Conservation (phyloP, 2,113 vertebrate genomes). For the Lasiurus cinereus region DNA sequence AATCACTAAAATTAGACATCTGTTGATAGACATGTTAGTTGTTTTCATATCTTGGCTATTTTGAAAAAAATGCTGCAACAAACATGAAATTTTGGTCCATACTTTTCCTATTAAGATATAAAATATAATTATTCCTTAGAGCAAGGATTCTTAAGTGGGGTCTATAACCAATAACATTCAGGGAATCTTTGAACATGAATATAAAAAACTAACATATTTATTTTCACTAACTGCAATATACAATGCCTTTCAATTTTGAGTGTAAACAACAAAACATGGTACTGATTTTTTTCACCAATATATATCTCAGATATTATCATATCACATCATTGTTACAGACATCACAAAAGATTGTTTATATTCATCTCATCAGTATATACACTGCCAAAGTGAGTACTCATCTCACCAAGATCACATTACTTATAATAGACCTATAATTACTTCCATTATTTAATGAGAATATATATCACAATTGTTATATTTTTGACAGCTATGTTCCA, state of each 20-base stretch:
- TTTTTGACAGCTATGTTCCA: conserved; percentile 19
- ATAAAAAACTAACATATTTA: background rate
- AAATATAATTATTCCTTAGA: background rate
- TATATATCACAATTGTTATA: background rate
- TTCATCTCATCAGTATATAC: background rate
- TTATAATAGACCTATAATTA: background rate
- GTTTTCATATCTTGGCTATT: background rate
- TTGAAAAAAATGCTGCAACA: background rate
- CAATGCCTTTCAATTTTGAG: background rate
- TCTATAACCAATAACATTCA: background rate
- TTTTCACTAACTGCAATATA: conserved; percentile 42
- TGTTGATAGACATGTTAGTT: background rate
- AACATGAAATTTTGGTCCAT: background rate
- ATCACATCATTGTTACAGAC: background rate
- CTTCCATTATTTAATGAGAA: background rate
- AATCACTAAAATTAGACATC: background rate
- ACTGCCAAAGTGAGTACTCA: background rate
- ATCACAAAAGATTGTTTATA: conserved; percentile 18
- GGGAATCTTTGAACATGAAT: background rate
- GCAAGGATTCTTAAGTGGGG: background rate
- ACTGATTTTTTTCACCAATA: background rate
- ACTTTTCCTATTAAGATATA: background rate
- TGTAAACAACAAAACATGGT: background rate
- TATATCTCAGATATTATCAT: conserved; percentile 28
- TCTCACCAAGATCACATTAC: background rate